Evolutionary conservation across 1,140 invertebrate species (phyloP), one percentile per base, ranked within the genome.

Genomic region (Chlorops oryzae): DNA sequence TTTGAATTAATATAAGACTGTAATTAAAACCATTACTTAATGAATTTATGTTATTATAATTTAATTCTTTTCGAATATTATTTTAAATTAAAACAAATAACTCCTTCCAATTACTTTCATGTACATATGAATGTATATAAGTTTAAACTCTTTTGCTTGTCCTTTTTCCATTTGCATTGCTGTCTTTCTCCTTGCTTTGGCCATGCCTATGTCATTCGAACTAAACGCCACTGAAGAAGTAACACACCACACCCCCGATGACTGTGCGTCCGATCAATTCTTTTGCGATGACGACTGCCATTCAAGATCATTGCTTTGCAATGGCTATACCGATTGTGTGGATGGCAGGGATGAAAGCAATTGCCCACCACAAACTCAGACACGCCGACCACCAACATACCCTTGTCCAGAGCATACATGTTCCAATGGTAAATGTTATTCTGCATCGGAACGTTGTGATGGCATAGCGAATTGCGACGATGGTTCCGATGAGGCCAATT

Each of bases 271-370:
- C 55, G 55, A 66, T 44, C 58, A 71, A 48, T 65, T 73, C 55
- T 64, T 56, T 51, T 74, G 73, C 55, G 76, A 79, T 59, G 75
- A 74, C 6, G 62, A 48, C 44, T 80, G 78, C 59, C 42, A 77
- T 50, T 62, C 71, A 46, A 62, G 61, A 13, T 53, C 56, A 7
- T 68, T 69, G 23, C 73, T 75, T 40, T 93, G 89, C 71, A 81
- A 92, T 69, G 76, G 77, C 34, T 62, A 72, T 46, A 59, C 60
- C 24, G 85, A 91, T 72, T 91, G 88, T 73, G 67, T 75, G n/a
- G 81, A 84, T 71, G 76, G 76, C 23, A 82, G 79, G 68, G 88
- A 91, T 66, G 88, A 91, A 70, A 63, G 73, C 37, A 61, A 77
- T 57, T 85, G 82, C 55, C 20, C 37, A 38, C 10, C 54, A 52